Evolutionary conservation across 2,797 vertebrate species (phyloP), one percentile per base, ranked within the genome.

Genomic region (Paguma larvata): DNA sequence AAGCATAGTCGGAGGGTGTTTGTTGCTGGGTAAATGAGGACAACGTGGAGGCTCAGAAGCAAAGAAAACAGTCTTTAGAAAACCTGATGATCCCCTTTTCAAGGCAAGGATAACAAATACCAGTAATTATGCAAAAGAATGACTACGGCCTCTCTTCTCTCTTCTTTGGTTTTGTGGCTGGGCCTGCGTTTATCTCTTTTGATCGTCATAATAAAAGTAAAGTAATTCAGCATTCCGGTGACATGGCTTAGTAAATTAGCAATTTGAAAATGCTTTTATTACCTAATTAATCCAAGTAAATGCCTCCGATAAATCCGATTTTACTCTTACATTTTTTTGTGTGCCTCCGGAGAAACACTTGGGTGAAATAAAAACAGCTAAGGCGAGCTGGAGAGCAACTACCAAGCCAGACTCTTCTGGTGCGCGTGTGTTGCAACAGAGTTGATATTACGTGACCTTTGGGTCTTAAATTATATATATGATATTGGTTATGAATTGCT

Each of bases 191-290:
- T 97, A 95, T 97, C 88, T 95, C 96, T 95, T 96, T 94, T 83
- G 75, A 97, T 93, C 96, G 96, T 97, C 46, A 73, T 92, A 95
- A 95, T 92, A 86, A 97, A 97, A 98, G 89, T 80, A 94, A 97
- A 96, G 85, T 96, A 96, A 98, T 92, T 95, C 91, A 94, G 38
- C 87, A 96, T 97, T 95, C 92, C 6, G 0, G 85, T 95, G 88
- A 94, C 91, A 94, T 91, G 95, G 53, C 92, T 97, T 97, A 93
- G 83, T 97, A 97, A 97, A 97, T 97, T 96, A 94, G 86, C 91
- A 97, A 95, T 97, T 97, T 94, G 75, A 96, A 97, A 96, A 97
- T 97, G 63, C 48, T 96, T 97, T 95, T 96, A 97, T 96, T 95
- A 94, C 62, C 65, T 96, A 97, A 97, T 97, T 96, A 96, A 96